Conservation (phyloP, 2,797 vertebrate species). For the Arnoldichthys spilopterus region DNA sequence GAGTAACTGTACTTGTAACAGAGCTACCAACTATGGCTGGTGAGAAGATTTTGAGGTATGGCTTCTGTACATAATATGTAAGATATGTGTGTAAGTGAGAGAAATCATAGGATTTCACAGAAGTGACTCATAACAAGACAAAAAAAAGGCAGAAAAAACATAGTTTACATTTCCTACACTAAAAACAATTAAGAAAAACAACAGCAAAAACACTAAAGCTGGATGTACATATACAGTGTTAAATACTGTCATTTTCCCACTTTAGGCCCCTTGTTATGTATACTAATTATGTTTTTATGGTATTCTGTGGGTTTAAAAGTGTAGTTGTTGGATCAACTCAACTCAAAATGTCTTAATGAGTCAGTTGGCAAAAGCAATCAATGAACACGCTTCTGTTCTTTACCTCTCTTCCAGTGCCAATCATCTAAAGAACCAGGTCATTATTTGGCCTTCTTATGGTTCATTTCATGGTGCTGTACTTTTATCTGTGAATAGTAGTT, state of each 20-base stretch:
- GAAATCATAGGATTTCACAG: neutral
- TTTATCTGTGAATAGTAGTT: slow-evolving; percentile 19
- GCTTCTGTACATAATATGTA: neutral
- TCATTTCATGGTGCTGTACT: neutral
- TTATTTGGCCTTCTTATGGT: neutral
- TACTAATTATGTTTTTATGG: neutral
- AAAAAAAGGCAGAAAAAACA: neutral
- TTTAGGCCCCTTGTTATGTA: neutral
- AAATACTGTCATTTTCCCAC: neutral
- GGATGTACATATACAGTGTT: neutral
- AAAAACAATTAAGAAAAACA: no score
- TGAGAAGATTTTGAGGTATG: neutral
- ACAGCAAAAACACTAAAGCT: neutral
- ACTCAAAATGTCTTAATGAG: neutral
- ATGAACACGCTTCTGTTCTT: neutral
- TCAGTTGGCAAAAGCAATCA: neutral
- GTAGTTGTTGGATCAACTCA: neutral
- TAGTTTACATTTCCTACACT: neutral
- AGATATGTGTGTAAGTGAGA: neutral
- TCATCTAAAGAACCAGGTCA: neutral
- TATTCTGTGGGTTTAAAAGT: neutral
- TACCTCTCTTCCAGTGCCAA: slow-evolving; percentile 23
- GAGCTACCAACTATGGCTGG: neutral
- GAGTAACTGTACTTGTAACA: neutral
- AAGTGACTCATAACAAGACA: no score